These are phyloP conservation scores for Talpa occidentalis DNA, from an alignment of 2,113 vertebrate genomes.

Conservation along the genomic window DNA sequence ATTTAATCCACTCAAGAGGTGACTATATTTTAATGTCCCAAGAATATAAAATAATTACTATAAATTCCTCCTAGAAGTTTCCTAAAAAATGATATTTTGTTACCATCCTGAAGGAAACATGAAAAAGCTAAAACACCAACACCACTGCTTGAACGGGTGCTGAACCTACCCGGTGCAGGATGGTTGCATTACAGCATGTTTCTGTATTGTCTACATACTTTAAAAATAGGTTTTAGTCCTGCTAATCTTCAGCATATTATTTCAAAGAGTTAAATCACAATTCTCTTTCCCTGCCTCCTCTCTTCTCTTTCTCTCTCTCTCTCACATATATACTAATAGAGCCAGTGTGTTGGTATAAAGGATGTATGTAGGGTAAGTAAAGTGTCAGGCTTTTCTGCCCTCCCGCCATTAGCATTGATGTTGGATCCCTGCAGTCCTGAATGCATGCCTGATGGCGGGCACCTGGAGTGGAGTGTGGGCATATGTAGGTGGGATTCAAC, in stretches of 20 bases:
- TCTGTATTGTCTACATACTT: neutral
- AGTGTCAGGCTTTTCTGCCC: no score
- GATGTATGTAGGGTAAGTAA: no score
- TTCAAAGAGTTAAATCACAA: neutral
- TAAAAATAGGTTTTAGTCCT: neutral
- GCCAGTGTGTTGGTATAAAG: neutral
- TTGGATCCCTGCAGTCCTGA: no score
- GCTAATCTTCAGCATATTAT: neutral
- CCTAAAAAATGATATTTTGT: neutral
- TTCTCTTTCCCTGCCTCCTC: no score
- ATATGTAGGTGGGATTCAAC: no score
- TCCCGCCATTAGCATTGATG: no score
- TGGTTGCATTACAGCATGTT: neutral
- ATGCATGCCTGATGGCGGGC: no score
- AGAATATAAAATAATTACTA: neutral
- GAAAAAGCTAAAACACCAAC: no score
- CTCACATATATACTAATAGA: neutral
- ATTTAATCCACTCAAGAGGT: neutral
- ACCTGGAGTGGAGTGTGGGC: no score
- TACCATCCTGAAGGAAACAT: neutral
- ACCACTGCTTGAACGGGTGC: no score
- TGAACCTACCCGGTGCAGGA: no score
- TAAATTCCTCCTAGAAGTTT: neutral
- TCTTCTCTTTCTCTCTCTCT: no score
- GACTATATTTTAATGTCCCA: neutral